Evolutionary conservation across 2,888 invertebrate genomes (phyloP).

Genomic region (Folsomia manolachei): DNA sequence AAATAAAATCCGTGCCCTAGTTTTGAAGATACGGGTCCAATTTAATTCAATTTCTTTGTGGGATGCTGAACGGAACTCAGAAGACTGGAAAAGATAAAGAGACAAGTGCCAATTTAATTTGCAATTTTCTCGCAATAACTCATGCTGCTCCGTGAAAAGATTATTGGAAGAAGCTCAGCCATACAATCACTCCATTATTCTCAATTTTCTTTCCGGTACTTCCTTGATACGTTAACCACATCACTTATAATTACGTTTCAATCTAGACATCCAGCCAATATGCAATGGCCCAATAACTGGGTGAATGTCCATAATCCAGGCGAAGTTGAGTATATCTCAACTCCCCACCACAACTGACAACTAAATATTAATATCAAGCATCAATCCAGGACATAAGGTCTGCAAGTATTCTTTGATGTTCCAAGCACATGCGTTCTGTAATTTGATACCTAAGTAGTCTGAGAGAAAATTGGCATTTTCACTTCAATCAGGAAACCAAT

Average conservation of each 20-base stretch:
- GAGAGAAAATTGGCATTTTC: too few species aligned
- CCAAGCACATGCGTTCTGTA: too few species aligned
- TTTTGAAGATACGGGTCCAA: background rate
- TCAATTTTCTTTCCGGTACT: background rate
- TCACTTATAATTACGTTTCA: background rate
- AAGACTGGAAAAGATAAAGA: background rate
- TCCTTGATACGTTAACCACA: too few species aligned
- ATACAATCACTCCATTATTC: background rate
- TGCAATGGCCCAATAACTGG: too few species aligned
- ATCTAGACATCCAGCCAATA: background rate
- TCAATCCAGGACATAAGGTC: too few species aligned
- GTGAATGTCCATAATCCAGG: background rate
- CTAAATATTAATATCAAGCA: too few species aligned
- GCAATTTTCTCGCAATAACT: background rate
- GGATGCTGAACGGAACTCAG: background rate
- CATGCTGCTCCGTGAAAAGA: background rate
- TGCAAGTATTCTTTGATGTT: too few species aligned
- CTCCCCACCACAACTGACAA: too few species aligned
- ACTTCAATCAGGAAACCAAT: too few species aligned
- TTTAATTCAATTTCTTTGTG: background rate
- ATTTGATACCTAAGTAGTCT: too few species aligned
- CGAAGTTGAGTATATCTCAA: too few species aligned
- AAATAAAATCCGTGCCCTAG: background rate
- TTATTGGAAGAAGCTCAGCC: background rate
- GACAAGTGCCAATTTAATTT: background rate